Evolutionary conservation across 1,140 invertebrate species (phyloP), one percentile per base, ranked within the genome.

Genomic region (Scaptomyza montana): DNA sequence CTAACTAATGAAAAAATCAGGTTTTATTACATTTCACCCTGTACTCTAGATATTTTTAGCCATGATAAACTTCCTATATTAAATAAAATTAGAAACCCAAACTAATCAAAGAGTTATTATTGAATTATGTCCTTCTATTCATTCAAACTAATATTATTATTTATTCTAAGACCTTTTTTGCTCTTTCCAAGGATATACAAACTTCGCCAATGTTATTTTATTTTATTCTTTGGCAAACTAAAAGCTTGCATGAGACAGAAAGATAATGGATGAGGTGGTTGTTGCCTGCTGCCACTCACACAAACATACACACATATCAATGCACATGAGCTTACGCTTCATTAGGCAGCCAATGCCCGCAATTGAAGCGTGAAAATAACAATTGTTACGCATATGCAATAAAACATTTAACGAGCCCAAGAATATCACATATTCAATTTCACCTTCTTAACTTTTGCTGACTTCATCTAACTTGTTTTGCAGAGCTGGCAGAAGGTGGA

Each of bases 401-500:
- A 89, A 89, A 89, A 77, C 72, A 76, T 75, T 89, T 89, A 89
- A 79, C 53, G 49, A 63, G 50, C 55, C 54, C 53, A 60, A 78
- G 61, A 68, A 28, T 68, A 55, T 41, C 67, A 71, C 57, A 9
- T 25, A 61, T 25, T 13, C 9, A 19, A 33, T 25, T 30, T 57
- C 33, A 62, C 47, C 25, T 65, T 43, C 39, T n/a, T 43, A 16
- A 57, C 43, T 36, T 49, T 5, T 3, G 9, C 16, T 57, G n/a
- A 43, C n/a, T n/a, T 43, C 12, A 2, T 43, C 33, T 30, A 6
- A 5, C 5, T 30, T 30, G 30, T 13, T 39, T 69, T 56, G 55
- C 92, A 97, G 95, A 97, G 96, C 89, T 97, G 96, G 96, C 96
- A 97, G 91, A 96, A 95, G 92, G 95, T 97, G 28, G 96, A 97